Evolutionary conservation across 2,797 vertebrate genomes (phyloP).

Genomic region (Hemibagrus guttatus): DNA sequence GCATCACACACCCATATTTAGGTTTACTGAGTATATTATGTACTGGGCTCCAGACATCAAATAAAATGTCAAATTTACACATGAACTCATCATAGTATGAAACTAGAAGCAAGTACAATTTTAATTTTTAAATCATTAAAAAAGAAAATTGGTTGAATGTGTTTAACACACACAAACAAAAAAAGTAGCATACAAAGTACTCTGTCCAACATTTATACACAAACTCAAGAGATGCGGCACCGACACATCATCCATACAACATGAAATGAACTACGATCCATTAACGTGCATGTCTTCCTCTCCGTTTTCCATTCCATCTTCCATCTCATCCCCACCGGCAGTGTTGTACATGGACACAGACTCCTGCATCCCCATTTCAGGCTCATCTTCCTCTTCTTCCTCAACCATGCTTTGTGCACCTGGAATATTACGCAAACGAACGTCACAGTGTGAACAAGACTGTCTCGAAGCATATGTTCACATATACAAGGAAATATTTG

Average conservation of each 20-base stretch:
- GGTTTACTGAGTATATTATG: background rate
- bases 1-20: background rate
- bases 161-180: background rate
- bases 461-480: background rate
- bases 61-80: background rate
- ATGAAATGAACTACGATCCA: constrained; percentile 64
- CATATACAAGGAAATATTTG: background rate
- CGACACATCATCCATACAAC: background rate
- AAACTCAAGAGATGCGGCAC: background rate
- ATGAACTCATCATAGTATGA: background rate
- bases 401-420: constrained; percentile 74
- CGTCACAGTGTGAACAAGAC: background rate
- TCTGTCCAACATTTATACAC: constrained; percentile 21
- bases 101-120: background rate
- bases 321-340: constrained; percentile 37
- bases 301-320: constrained; percentile 24
- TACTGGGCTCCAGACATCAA: background rate
- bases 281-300: constrained; percentile 79
- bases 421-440: constrained; percentile 51
- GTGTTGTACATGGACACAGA: constrained; percentile 41
- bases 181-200: constrained; percentile 23
- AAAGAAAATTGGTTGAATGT: background rate
- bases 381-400: constrained; percentile 62
- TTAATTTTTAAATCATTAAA: constrained; percentile 12
- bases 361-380: constrained; percentile 57